These are phyloP conservation scores for Irena cyanogastra DNA, from an alignment of 2,113 vertebrate genomes.

Conservation along the genomic window DNA sequence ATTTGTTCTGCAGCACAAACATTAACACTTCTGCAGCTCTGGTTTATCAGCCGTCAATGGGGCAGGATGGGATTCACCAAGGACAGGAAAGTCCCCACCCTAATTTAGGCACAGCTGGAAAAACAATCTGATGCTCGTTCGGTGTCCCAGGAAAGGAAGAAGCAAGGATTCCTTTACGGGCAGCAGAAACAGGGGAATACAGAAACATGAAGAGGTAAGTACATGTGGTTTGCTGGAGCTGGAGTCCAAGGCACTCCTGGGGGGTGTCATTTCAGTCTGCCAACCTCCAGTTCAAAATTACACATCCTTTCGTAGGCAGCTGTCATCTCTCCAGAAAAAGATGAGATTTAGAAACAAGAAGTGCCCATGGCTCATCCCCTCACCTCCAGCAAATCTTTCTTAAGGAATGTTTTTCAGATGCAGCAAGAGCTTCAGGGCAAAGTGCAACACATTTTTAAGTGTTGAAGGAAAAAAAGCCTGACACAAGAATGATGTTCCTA, in stretches of 20 bases:
- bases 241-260: not conserved
- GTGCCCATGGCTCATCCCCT: accelerated
- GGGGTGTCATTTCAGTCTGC: not conserved
- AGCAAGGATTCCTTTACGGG: not conserved
- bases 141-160: not conserved
- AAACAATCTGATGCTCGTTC: not conserved
- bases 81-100: not conserved
- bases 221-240: accelerated
- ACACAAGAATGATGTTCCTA: not conserved
- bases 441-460: not conserved
- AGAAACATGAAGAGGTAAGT: not conserved
- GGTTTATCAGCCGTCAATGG: accelerated
- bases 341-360: not conserved
- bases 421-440: not conserved
- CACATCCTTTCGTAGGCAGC: not conserved
- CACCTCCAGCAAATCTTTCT: not conserved
- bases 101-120: not conserved
- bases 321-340: not conserved
- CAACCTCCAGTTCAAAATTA: not conserved
- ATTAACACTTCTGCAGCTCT: not conserved
- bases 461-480: accelerated
- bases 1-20: not conserved
- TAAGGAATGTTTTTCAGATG: not conserved
- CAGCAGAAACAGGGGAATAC: not conserved
- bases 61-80: not conserved